A percentile compares a stretch with the other conserved stretches of the same genome.
Evolutionary conservation across 2,888 invertebrate genomes (phyloP).

Genomic region (Macaria liturata): DNA sequence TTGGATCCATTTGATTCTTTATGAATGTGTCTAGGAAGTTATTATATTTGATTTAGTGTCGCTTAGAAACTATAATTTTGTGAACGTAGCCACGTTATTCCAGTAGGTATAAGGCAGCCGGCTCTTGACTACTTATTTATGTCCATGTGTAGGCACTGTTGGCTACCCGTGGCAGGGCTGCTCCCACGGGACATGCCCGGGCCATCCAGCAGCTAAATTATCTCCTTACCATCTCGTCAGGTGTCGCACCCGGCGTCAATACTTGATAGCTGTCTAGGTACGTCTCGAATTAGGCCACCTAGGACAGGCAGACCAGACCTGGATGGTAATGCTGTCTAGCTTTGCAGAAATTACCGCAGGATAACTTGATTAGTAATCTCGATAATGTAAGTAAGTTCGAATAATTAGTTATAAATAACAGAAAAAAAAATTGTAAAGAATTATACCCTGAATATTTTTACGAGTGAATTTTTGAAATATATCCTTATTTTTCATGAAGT

Average conservation of each 20-base stretch:
- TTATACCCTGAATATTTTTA: too few relatives aligned
- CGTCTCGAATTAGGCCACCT: slow-evolving; percentile 61
- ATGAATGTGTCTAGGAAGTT: slow-evolving; percentile 7
- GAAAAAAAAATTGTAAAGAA: too few relatives aligned
- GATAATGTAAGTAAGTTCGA: too few relatives aligned
- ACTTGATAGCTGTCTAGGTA: slow-evolving; percentile 65
- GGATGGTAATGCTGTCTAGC: slow-evolving; percentile 1
- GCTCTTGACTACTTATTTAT: too few relatives aligned
- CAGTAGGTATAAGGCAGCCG: too few relatives aligned
- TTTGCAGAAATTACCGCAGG: too few relatives aligned
- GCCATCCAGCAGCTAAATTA: slow-evolving; percentile 51
- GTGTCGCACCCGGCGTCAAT: slow-evolving; percentile 58
- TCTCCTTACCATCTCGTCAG: slow-evolving; percentile 45
- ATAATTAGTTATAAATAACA: too few relatives aligned
- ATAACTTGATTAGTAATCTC: too few relatives aligned
- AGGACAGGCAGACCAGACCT: background rate
- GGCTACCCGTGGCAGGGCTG: slow-evolving; percentile 17
- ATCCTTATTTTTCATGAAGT: too few relatives aligned
- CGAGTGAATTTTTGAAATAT: too few relatives aligned
- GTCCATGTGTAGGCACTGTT: too few relatives aligned
- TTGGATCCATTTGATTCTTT: background rate
- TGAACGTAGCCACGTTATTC: background rate
- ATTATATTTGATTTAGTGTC: slow-evolving; percentile 3
- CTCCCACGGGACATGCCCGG: slow-evolving; percentile 21
- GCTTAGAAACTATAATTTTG: background rate